Percentiles rank a stretch among this genome's conserved stretches.
These are phyloP conservation scores for Mimumesa dahlbomi DNA, from an alignment of 2,888 invertebrate species.

Conservation along the genomic window DNA sequence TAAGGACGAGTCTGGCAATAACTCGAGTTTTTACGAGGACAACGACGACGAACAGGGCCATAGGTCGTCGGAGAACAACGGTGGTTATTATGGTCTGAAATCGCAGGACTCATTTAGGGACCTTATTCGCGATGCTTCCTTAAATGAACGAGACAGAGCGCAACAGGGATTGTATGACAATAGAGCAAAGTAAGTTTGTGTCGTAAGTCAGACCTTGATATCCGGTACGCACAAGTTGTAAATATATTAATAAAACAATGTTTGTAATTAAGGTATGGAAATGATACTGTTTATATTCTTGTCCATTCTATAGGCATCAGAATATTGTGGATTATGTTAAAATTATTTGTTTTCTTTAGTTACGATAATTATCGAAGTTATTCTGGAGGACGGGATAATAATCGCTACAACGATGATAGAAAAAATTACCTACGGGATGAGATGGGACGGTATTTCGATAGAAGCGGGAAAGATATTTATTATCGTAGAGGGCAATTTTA, in stretches of 20 bases:
- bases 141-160: conserved; percentile 39
- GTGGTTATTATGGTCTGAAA: conserved; percentile 71
- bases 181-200: conserved; percentile 55
- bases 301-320: not conserved
- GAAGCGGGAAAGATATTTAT: conserved; percentile 56
- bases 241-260: no score
- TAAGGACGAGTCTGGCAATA: conserved; percentile 87
- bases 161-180: conserved; percentile 53
- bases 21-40: conserved; percentile 87
- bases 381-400: conserved; percentile 81
- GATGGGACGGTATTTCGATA: conserved; percentile 78
- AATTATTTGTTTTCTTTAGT: conserved; percentile 56
- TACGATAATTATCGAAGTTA: conserved; percentile 79
- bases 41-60: conserved; percentile 80
- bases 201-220: not conserved
- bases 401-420: conserved; percentile 81
- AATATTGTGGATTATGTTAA: not conserved
- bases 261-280: no score
- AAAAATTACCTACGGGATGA: conserved; percentile 80
- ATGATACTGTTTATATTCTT: not conserved
- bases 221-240: no score
- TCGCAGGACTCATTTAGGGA: conserved; percentile 59
- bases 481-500: conserved; percentile 31
- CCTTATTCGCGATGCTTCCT: conserved; percentile 51
- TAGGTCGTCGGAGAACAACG: conserved; percentile 72